Base-by-base conservation (phyloP, 2,888 invertebrate genomes). In the Dioctria rufipes region DNA sequence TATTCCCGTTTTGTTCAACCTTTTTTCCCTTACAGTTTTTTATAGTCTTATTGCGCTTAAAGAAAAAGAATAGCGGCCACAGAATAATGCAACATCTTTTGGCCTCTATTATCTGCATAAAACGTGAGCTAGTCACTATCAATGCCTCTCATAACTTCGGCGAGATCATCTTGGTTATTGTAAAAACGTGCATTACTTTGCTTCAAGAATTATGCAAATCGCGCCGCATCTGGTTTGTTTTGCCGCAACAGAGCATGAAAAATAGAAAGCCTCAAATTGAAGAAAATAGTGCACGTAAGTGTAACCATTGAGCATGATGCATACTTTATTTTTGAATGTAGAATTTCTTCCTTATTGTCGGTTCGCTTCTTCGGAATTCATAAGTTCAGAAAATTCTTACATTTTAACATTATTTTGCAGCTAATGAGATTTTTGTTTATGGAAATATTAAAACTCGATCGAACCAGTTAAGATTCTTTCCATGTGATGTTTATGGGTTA, bases 201-300 rank as follows among this genome's bases (percentile, higher is more conserved):
- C 60, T 75, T 60, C 39, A 75, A 75, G 73, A 75, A 75, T 75
- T 75, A 75, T 75, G 73, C 60, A 75, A 75, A 75, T 75, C 58
- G 54, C 42, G 60, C 73, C 60, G 73, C 60, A 75, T 75, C 73
- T 75, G 73, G 73, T 42, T 60, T 54, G 60, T 3, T 25, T 25
- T 46, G 9, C 11, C 11, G 73, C 73, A 75, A 8, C 73, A 25
- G 73, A 75, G 49, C 73, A 75, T 58, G 43, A 75, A 39, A 43
- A 75, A 75, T 60, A 60, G 60, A 69, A 69, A 69, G 69, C 51
- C 49, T 69, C 69, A 51, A 49, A 69, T 51, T 51, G 49, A 51
- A 69, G 69, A 49, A 69, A 69, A 69, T 69, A 37, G 51, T 69
- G 49, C 69, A 69, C 49, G 40, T 25, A 25, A 25, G 25, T 25